These are phyloP conservation scores for Frankliniella fusca DNA, from an alignment of 2,888 invertebrate species.

Conservation along the genomic window DNA sequence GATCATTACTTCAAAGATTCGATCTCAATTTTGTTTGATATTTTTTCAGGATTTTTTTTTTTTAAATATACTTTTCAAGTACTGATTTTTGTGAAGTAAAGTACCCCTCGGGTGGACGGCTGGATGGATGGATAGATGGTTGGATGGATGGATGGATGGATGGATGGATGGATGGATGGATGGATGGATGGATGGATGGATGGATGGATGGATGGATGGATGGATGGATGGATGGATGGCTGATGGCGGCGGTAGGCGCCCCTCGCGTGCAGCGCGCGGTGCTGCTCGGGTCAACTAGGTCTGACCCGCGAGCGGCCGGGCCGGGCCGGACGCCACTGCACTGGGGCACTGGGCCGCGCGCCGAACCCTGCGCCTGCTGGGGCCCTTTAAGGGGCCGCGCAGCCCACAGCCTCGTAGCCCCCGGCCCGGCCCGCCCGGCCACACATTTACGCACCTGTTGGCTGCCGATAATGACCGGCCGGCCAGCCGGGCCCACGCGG, in stretches of 20 bases:
- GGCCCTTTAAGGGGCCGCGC: constrained; percentile 48
- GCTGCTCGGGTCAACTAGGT: not conserved
- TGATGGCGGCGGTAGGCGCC: too few relatives aligned
- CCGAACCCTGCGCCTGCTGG: constrained; percentile 31
- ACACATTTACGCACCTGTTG: not conserved
- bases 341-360: not conserved
- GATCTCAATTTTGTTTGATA: too few relatives aligned
- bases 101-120: too few relatives aligned
- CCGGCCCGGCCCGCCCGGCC: constrained; percentile 36
- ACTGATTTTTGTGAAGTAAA: too few relatives aligned
- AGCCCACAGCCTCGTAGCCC: constrained; percentile 76
- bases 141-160: constrained; percentile 45
- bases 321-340: not conserved
- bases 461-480: not conserved
- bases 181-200: constrained; percentile 38
- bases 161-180: constrained; percentile 48
- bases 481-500: too few relatives aligned
- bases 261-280: not conserved
- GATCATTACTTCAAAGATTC: too few relatives aligned
- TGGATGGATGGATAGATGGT: too few relatives aligned
- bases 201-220: not conserved
- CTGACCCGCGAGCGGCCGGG: not conserved
- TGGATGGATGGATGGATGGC: too few relatives aligned
- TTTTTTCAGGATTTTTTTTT: too few relatives aligned
- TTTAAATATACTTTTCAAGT: too few relatives aligned